Evolutionary conservation across 2,888 invertebrate species (phyloP).

Genomic region (Drepana falcataria): DNA sequence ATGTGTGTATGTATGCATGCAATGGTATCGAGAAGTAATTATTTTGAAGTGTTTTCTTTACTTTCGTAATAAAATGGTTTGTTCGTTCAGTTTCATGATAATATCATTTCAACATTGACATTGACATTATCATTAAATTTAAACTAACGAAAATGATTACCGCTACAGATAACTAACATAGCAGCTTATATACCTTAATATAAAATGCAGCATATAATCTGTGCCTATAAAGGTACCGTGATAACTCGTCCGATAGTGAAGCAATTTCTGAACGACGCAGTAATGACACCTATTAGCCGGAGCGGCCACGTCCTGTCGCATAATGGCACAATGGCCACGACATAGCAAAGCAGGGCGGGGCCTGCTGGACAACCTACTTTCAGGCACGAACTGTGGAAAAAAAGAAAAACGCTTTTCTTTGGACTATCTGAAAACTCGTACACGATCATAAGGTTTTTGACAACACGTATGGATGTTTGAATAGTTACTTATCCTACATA

Average conservation of each 20-base stretch:
- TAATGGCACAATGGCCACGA: conserved; percentile 40
- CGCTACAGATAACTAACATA: no score
- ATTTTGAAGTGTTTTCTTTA: no score
- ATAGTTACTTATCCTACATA: no score
- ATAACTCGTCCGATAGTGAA: conserved; percentile 73
- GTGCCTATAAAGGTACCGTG: conserved; percentile 67
- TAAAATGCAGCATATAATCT: conserved; percentile 65
- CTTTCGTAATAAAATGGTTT: no score
- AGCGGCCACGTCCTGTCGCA: conserved; percentile 66
- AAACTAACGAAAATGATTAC: no score
- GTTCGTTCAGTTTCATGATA: no score
- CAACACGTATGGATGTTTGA: no score
- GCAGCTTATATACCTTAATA: conserved; percentile 10
- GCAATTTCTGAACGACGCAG: conserved; percentile 75
- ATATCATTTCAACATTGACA: no score
- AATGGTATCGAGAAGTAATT: no score
- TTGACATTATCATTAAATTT: no score
- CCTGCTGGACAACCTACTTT: conserved; percentile 58
- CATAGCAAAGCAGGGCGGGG: conserved; percentile 31
- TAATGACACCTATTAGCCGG: conserved; percentile 75
- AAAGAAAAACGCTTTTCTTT: background rate
- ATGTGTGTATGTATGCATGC: no score
- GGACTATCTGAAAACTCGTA: background rate
- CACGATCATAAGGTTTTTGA: no score
- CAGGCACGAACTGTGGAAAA: conserved; percentile 17